Base-by-base conservation (phyloP, 1,140 invertebrate species). In the Drosophila ogumai region DNA sequence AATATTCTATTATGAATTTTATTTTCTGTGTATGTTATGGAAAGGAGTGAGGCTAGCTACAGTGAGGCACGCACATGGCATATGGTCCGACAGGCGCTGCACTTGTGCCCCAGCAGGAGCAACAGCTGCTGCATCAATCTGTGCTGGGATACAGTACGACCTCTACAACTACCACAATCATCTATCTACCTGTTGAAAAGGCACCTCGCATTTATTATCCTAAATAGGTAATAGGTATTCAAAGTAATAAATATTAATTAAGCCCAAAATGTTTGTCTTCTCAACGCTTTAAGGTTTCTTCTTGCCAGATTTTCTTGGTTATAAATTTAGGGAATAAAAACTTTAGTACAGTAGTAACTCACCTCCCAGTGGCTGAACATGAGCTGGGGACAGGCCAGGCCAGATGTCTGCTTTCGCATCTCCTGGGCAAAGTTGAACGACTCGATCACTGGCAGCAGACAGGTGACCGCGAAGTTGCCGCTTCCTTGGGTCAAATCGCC, bases 291-390 rank as follows among this genome's bases (percentile, higher is more conserved):
- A 9, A 0, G 0, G 3, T 36, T 15, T 15, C 13, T 36, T 22
- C 17, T 19, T 15, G 3, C 9, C 15, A 0, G 2, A 25, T 38
- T 54, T 54, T 6, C 8, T 54, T 25, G 15, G 34, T n/a, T 38
- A 10, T 25, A 38, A 36, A 56, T 0, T 19, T n/a, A 31, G 9
- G 1, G 9, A 36, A 28, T 38, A 46, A 31, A n/a, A 28, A 34
- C 36, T 60, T 32, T 8, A 15, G 31, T 72, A 65, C 46, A 50
- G 52, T 54, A 85, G 52, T 55, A 10, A 50, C 93, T 94, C 93
- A 97, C 97, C 96, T 99, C 98, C 97, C 98, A 99, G 93, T 99
- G 98, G 91, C 97, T 98, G 94, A 99, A 99, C 75, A 97, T 95
- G 63, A 99, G 94, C 93, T 99, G 98, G 12, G 98, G 98, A 93